A percentile compares a stretch with the other conserved stretches of the same genome.
phyloP scores from a whole-genome alignment of 2,797 vertebrate species.

The Epinephelus awoara region DNA sequence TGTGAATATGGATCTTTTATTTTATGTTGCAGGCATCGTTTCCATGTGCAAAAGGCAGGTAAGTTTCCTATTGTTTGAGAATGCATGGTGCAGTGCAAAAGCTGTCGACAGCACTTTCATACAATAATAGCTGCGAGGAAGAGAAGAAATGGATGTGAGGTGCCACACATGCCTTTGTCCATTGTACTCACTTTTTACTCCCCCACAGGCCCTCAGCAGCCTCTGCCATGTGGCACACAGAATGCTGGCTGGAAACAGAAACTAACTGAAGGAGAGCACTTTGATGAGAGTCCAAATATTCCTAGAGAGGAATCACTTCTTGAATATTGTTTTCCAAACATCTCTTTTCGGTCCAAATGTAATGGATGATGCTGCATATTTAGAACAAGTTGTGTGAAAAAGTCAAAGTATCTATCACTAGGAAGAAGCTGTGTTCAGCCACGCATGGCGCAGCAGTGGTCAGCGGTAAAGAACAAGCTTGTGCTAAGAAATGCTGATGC shows the following conservation, averaged over 20 bases:
- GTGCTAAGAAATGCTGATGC: slow-evolving; percentile 30
- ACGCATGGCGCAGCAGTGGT: not conserved
- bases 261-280: slow-evolving; percentile 62
- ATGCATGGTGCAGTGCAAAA: slow-evolving; percentile 70
- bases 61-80: slow-evolving; percentile 77
- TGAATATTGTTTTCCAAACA: slow-evolving; percentile 59
- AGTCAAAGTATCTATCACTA: slow-evolving; percentile 16
- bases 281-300: slow-evolving; percentile 75
- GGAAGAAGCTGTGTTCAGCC: slow-evolving; percentile 20
- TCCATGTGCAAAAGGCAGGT: slow-evolving; percentile 64
- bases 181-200: slow-evolving; percentile 80
- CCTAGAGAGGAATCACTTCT: slow-evolving; percentile 63
- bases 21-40: slow-evolving; percentile 56
- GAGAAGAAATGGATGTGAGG: slow-evolving; percentile 80
- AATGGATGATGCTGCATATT: slow-evolving; percentile 26
- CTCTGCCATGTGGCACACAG: slow-evolving; percentile 71
- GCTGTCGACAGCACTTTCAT: slow-evolving; percentile 86
- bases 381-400: slow-evolving; percentile 34
- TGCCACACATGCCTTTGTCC: slow-evolving; percentile 81
- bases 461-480: slow-evolving; percentile 21
- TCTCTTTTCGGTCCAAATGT: slow-evolving; percentile 32
- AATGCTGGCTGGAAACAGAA: slow-evolving; percentile 63
- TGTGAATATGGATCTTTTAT: slow-evolving; percentile 30
- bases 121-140: slow-evolving; percentile 83
- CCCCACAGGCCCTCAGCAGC: slow-evolving; percentile 66